A percentile compares a stretch with the other conserved stretches of the same genome.
Evolutionary conservation across 2,113 vertebrate species (phyloP).

Genomic region (Nerophis ophidion): DNA sequence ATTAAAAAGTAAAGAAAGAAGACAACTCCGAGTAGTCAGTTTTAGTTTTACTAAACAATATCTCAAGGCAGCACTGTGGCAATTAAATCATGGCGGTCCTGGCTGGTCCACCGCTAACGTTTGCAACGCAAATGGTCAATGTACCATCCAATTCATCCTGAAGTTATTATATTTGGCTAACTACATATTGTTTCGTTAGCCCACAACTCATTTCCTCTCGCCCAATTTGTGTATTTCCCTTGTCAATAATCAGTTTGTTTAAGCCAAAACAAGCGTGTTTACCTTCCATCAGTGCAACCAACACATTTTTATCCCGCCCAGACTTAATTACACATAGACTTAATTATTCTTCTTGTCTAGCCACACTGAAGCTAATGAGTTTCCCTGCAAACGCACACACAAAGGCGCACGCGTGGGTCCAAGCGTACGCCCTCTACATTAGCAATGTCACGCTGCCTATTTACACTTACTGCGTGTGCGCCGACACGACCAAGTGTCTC

Average conservation of each 20-base stretch:
- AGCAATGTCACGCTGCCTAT: conserved; percentile 30
- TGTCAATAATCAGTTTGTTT: neutral
- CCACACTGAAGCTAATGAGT: conserved; percentile 39
- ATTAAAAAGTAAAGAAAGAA: too few relatives aligned
- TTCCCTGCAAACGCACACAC: conserved; percentile 15
- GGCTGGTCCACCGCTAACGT: too few relatives aligned
- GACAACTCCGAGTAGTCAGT: too few relatives aligned
- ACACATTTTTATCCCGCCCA: conserved; percentile 22
- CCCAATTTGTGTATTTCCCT: neutral
- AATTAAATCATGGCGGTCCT: too few relatives aligned
- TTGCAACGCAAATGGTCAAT: too few relatives aligned
- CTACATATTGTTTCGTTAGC: neutral
- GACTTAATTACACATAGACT: conserved; percentile 40
- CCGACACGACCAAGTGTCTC: conserved; percentile 28
- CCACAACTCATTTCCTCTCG: neutral
- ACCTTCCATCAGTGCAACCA: neutral
- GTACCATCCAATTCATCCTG: too few relatives aligned
- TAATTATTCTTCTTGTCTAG: conserved; percentile 45
- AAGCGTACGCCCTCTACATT: conserved; percentile 16
- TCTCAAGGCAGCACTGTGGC: too few relatives aligned
- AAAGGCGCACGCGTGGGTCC: conserved; percentile 2
- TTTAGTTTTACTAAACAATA: too few relatives aligned
- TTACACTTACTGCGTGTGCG: conserved; percentile 37
- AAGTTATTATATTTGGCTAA: too few relatives aligned
- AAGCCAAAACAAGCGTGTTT: conserved; percentile 7